These are phyloP conservation scores for Ceratitis capitata DNA, from an alignment of 1,140 invertebrate genomes.

Conservation along the genomic window DNA sequence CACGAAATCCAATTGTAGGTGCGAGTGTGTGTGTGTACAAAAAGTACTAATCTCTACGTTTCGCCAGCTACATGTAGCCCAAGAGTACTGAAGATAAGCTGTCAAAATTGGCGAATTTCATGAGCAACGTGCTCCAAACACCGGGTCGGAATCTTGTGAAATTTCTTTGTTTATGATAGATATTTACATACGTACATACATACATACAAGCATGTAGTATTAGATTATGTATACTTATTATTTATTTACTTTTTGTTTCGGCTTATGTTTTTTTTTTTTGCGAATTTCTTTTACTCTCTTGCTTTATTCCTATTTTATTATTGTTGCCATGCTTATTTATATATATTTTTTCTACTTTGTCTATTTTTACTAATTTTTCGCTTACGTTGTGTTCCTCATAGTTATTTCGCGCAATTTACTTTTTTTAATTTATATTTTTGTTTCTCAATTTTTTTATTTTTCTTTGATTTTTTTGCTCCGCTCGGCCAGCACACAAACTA, in stretches of 20 bases:
- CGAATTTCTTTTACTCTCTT: neutral
- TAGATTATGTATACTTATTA: neutral
- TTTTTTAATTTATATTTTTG: neutral
- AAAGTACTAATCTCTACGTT: neutral
- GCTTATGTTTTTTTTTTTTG: neutral
- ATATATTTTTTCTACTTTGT: neutral
- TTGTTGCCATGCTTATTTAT: neutral
- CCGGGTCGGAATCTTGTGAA: neutral
- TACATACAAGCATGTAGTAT: no score
- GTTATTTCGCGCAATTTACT: slow-evolving; percentile 8
- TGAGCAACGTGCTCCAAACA: slow-evolving; percentile 19
- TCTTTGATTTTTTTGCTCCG: neutral
- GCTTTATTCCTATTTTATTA: neutral
- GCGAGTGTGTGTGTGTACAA: neutral
- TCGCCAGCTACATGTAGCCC: neutral
- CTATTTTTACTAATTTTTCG: no score
- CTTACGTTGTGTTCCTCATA: neutral
- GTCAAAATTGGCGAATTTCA: slow-evolving; percentile 8
- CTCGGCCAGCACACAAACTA: neutral
- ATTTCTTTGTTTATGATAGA: neutral
- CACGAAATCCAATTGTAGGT: neutral
- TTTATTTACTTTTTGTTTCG: neutral
- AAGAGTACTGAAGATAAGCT: slow-evolving; percentile 17
- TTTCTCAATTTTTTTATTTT: neutral
- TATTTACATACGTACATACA: no score